phyloP scores from a whole-genome alignment of 1,140 invertebrate species.

The Pollicipes pollicipes region DNA sequence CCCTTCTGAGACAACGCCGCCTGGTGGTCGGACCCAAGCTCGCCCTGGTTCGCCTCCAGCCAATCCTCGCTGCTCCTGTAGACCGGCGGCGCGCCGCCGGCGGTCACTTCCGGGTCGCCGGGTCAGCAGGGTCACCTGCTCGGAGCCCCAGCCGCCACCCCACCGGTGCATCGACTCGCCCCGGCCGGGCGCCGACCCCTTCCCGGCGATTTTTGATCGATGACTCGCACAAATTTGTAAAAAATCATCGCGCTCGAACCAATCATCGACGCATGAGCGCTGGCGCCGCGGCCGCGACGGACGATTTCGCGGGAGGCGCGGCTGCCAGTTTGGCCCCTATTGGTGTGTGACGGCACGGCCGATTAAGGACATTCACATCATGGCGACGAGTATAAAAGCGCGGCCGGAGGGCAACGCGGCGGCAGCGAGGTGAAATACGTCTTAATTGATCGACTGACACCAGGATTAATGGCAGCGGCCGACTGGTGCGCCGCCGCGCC shows the following conservation, averaged over 20 bases:
- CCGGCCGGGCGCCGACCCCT: not conserved
- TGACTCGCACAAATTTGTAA: not conserved
- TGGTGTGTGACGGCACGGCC: not conserved
- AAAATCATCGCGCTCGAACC: not conserved
- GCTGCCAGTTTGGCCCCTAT: not conserved
- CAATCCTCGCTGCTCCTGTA: not conserved
- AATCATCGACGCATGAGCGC: not conserved
- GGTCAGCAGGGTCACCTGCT: not conserved
- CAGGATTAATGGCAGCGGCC: not conserved
- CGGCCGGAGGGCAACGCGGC: not conserved
- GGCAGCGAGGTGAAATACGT: not conserved
- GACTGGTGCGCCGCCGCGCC: too few species aligned
- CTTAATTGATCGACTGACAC: not conserved
- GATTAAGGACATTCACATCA: slow-evolving; percentile 2
- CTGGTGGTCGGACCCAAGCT: not conserved
- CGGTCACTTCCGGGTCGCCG: not conserved
- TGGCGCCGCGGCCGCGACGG: not conserved
- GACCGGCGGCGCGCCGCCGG: too few species aligned
- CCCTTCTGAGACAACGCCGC: not conserved
- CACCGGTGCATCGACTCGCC: too few species aligned
- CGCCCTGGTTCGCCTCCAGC: not conserved
- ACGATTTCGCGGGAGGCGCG: not conserved
- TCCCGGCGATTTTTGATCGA: not conserved
- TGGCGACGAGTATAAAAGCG: not conserved
- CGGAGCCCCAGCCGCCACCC: too few species aligned